A percentile compares a stretch with the other conserved stretches of the same genome.
Evolutionary conservation across 2,113 vertebrate species (phyloP).

Genomic region (Nipponia nippon): DNA sequence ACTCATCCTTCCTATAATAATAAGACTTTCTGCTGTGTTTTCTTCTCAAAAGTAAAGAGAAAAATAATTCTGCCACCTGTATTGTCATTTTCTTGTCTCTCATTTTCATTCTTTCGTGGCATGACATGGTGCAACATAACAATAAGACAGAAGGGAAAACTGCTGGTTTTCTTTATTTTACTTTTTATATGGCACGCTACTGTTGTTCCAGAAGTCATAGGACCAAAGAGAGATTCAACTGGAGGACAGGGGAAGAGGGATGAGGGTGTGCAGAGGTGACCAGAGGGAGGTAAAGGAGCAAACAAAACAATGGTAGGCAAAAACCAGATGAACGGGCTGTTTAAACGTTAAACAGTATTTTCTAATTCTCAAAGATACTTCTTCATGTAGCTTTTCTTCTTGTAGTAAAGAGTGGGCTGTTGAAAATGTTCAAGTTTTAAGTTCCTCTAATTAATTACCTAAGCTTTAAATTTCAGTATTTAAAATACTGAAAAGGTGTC

Average conservation of each 20-base stretch:
- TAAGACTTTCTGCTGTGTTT: slow-evolving; percentile 54
- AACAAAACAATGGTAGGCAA: not conserved
- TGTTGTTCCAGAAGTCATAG: not conserved
- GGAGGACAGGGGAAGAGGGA: not conserved
- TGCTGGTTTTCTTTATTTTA: not conserved
- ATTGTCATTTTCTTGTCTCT: slow-evolving; percentile 43
- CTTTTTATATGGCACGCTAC: not conserved
- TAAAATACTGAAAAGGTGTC: not conserved
- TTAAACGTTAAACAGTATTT: not conserved
- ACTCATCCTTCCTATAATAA: slow-evolving; percentile 61
- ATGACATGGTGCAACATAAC: not conserved
- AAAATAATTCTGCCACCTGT: slow-evolving; percentile 42
- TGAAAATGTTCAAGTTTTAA: not conserved
- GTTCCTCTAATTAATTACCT: not conserved
- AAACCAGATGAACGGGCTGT: not conserved
- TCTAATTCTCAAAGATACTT: not conserved
- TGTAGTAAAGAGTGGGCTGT: not conserved
- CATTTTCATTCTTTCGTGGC: slow-evolving; percentile 18
- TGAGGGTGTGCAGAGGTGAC: not conserved
- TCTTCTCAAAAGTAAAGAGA: slow-evolving; percentile 29
- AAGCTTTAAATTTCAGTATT: not conserved
- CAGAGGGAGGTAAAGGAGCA: not conserved
- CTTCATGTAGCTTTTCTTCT: not conserved
- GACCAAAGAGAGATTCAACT: not conserved
- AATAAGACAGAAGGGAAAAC: not conserved